These are phyloP conservation scores for Glyphotaelius pellucidus DNA, from an alignment of 2,888 invertebrate genomes.

Conservation along the genomic window DNA sequence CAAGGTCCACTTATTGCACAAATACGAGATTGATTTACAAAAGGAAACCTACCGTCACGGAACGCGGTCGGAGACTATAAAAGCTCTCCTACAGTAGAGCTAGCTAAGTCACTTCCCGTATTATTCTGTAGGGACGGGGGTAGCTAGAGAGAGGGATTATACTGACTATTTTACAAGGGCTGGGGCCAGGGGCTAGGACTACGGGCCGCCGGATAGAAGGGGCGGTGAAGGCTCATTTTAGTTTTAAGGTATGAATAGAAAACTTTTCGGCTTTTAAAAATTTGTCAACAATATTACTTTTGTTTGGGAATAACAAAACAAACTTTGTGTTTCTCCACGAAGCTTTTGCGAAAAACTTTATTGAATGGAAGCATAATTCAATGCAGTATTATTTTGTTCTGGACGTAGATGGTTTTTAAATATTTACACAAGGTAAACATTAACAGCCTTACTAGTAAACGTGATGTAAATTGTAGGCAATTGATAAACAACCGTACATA, in stretches of 20 bases:
- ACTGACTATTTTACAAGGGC: not conserved
- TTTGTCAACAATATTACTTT: not conserved
- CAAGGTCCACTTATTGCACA: conserved; percentile 35
- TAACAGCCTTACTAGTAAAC: too few relatives aligned
- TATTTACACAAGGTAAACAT: too few relatives aligned
- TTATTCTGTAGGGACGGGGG: not conserved
- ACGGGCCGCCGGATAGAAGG: not conserved
- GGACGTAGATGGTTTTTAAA: not conserved
- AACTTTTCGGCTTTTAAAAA: not conserved
- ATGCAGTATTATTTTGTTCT: not conserved
- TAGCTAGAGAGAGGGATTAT: not conserved
- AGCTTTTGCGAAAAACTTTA: not conserved
- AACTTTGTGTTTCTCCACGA: not conserved
- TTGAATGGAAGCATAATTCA: not conserved
- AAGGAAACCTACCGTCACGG: conserved; percentile 49
- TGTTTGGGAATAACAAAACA: not conserved
- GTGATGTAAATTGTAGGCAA: too few relatives aligned
- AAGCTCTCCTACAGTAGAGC: not conserved
- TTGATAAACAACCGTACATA: too few relatives aligned
- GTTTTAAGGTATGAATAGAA: not conserved
- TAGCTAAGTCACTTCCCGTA: not conserved
- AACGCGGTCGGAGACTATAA: conserved; percentile 29
- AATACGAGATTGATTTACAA: conserved; percentile 64
- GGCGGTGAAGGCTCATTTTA: not conserved
- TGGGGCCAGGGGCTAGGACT: not conserved